A percentile compares a stretch with the other conserved stretches of the same genome.
These are phyloP conservation scores for Lycophotia porphyrea DNA, from an alignment of 2,888 invertebrate species.

Conservation along the genomic window DNA sequence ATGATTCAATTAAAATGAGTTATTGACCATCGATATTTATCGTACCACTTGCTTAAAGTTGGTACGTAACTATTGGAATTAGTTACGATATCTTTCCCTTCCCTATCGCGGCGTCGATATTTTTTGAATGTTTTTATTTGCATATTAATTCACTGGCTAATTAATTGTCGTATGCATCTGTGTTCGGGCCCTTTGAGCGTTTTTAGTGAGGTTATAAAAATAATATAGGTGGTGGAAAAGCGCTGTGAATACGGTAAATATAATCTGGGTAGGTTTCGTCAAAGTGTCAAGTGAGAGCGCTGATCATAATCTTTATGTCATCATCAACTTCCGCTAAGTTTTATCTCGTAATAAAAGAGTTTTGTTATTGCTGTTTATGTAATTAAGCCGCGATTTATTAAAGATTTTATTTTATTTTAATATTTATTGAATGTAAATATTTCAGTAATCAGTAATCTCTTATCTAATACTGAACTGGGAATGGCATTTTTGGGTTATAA, in stretches of 20 bases:
- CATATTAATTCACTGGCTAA: slow-evolving; percentile 65
- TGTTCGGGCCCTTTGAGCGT: slow-evolving; percentile 59
- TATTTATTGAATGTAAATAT: slow-evolving; percentile 51
- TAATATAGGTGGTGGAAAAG: slow-evolving; percentile 45
- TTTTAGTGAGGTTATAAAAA: slow-evolving; percentile 61
- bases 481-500: slow-evolving; percentile 35
- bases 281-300: slow-evolving; percentile 55
- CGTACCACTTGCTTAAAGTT: slow-evolving; percentile 66
- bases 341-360: slow-evolving; percentile 42
- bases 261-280: slow-evolving; percentile 41
- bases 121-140: slow-evolving; percentile 63
- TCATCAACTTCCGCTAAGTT: slow-evolving; percentile 55
- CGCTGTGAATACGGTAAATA: slow-evolving; percentile 27
- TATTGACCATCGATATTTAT: slow-evolving; percentile 80
- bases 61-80: slow-evolving; percentile 63
- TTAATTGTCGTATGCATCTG: slow-evolving; percentile 61
- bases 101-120: slow-evolving; percentile 49
- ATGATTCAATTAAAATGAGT: slow-evolving; percentile 88
- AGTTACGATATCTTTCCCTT: slow-evolving; percentile 62
- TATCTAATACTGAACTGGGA: slow-evolving; percentile 46
- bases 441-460: slow-evolving; percentile 35
- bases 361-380: slow-evolving; percentile 33
- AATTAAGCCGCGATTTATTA: slow-evolving; percentile 56
- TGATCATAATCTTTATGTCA: slow-evolving; percentile 63
- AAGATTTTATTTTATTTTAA: slow-evolving; percentile 41